Percentiles rank a stretch among this genome's conserved stretches.
phyloP scores from a whole-genome alignment of 2,113 vertebrate species.

The Stomatorhinus ivindoensis region DNA sequence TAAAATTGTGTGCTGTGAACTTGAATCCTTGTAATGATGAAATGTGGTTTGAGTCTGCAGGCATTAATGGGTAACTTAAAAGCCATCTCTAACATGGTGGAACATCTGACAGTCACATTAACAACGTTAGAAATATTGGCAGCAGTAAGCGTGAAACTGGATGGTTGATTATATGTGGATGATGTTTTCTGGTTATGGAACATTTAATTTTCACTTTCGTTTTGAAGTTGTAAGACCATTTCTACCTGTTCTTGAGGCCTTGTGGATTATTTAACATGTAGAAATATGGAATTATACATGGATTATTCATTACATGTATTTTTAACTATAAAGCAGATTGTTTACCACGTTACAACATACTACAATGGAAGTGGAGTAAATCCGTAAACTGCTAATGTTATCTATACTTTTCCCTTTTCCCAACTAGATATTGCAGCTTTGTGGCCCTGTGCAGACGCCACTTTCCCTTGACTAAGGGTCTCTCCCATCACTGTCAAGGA shows the following conservation, averaged over 20 bases:
- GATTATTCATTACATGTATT: background rate
- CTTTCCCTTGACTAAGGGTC: constrained; percentile 75
- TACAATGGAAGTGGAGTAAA: background rate
- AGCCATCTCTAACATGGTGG: background rate
- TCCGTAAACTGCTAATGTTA: background rate
- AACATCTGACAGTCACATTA: background rate
- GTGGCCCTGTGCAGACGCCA: constrained; percentile 46
- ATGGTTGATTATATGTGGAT: background rate
- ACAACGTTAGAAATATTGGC: background rate
- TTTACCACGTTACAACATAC: background rate
- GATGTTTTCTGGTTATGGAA: background rate
- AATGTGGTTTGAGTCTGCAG: background rate
- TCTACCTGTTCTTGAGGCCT: background rate
- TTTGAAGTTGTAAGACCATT: background rate
- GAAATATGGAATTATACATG: background rate
- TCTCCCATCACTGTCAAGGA: constrained; percentile 79
- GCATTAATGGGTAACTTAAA: constrained; percentile 1
- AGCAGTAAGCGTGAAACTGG: background rate
- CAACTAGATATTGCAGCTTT: background rate
- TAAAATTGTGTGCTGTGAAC: background rate
- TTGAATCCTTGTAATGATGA: background rate
- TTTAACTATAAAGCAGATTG: background rate
- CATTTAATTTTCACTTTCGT: background rate
- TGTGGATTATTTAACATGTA: background rate
- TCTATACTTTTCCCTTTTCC: background rate